Percentiles rank a stretch among this genome's conserved stretches.
Evolutionary conservation across 2,888 invertebrate species (phyloP).

Genomic region (Trissolcus brochymenae): DNA sequence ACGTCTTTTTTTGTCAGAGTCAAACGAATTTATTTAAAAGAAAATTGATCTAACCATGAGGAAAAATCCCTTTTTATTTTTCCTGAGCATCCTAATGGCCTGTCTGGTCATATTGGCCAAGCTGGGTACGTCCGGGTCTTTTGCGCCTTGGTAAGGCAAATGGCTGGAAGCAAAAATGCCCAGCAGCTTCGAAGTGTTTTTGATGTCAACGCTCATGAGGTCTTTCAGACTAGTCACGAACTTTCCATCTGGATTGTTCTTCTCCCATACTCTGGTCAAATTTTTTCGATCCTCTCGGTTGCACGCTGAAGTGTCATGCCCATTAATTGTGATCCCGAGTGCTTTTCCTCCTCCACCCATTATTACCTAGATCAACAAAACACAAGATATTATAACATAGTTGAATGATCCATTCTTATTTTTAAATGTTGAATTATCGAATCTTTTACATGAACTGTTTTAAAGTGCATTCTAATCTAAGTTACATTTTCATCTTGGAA

Average conservation of each 20-base stretch:
- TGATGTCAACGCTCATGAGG: slow-evolving; percentile 74
- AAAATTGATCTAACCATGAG: slow-evolving; percentile 75
- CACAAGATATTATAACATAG: no score
- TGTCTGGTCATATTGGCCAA: slow-evolving; percentile 80
- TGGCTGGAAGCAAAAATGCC: slow-evolving; percentile 80
- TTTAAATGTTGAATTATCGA: no score
- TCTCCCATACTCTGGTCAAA: slow-evolving; percentile 79
- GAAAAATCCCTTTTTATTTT: slow-evolving; percentile 78
- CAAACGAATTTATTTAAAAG: background rate
- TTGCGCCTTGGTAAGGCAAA: slow-evolving; percentile 79
- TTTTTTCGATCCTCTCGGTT: slow-evolving; percentile 78
- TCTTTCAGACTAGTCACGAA: slow-evolving; percentile 75
- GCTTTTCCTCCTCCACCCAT: slow-evolving; percentile 80
- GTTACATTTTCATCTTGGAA: no score
- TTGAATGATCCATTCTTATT: no score
- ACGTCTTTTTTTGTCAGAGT: no score
- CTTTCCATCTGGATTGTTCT: slow-evolving; percentile 71
- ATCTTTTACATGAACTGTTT: no score
- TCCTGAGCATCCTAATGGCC: slow-evolving; percentile 78
- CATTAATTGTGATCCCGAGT: slow-evolving; percentile 72
- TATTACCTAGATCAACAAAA: slow-evolving; percentile 76
- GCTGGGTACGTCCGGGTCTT: slow-evolving; percentile 77
- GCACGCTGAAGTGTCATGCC: slow-evolving; percentile 73
- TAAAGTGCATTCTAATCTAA: no score
- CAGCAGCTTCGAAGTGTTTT: slow-evolving; percentile 76